phyloP scores from a whole-genome alignment of 2,888 invertebrate species.

The Diarsia brunnea region DNA sequence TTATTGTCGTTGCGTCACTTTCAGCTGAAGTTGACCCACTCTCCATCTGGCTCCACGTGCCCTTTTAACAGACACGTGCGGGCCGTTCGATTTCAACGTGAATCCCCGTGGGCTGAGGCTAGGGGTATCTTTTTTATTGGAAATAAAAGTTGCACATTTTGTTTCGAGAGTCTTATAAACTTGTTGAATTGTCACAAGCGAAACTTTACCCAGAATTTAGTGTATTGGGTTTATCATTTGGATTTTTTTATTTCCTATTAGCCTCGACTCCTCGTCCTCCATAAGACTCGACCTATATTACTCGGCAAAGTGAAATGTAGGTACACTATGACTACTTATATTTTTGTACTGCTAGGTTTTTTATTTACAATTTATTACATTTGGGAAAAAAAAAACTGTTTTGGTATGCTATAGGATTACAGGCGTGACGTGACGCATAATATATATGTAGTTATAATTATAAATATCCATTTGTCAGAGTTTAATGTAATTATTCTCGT shows the following conservation, averaged over 20 bases:
- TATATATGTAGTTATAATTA: background rate
- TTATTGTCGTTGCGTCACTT: background rate
- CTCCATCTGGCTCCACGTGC: constrained; percentile 1
- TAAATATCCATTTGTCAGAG: background rate
- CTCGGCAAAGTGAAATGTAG: background rate
- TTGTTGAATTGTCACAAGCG: background rate
- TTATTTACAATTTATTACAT: too few relatives aligned
- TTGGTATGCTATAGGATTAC: background rate
- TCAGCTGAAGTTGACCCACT: background rate
- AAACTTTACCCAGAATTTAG: background rate
- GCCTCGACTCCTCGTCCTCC: background rate
- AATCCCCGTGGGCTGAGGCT: background rate
- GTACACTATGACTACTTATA: background rate
- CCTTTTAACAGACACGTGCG: constrained; percentile 2
- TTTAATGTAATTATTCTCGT: background rate
- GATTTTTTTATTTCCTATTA: background rate
- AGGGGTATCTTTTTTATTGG: background rate
- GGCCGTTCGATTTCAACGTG: background rate
- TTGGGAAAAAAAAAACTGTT: too few relatives aligned
- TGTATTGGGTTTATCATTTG: background rate
- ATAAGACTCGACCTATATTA: background rate
- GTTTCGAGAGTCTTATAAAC: background rate
- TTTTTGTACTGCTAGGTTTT: background rate
- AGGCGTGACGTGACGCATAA: background rate
- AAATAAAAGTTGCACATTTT: constrained; percentile 1